These are phyloP conservation scores for Drosophila peninsularis DNA, from an alignment of 2,888 invertebrate genomes.

Conservation along the genomic window DNA sequence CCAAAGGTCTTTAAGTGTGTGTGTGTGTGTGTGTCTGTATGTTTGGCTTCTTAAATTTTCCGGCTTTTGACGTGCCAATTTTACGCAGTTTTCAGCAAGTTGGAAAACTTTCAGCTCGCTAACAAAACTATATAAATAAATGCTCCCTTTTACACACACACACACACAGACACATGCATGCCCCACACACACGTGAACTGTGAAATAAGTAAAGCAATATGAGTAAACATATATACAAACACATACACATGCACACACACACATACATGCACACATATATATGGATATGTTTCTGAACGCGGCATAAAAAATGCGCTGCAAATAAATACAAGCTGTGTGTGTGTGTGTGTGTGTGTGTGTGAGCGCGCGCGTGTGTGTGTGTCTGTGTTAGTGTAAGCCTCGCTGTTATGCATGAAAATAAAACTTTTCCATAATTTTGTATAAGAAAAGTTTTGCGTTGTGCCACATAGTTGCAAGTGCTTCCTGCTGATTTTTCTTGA, in stretches of 20 bases:
- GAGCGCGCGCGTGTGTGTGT: conserved; percentile 21
- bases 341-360: conserved; percentile 6
- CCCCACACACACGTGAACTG: conserved; percentile 28
- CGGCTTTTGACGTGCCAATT: conserved; percentile 75
- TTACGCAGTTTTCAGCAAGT: conserved; percentile 62
- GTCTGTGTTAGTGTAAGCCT: conserved; percentile 34
- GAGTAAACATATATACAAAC: conserved; percentile 44
- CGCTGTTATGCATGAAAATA: conserved; percentile 76
- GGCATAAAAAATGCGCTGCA: conserved; percentile 53
- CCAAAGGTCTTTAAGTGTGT: conserved; percentile 5
- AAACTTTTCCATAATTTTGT: conserved; percentile 78
- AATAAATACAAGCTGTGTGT: conserved; percentile 52
- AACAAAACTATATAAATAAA: conserved; percentile 77
- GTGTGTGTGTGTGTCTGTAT: conserved; percentile 16
- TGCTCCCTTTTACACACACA: conserved; percentile 43
- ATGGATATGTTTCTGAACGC: conserved; percentile 37
- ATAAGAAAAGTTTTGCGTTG: conserved; percentile 78
- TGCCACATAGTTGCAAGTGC: conserved; percentile 76
- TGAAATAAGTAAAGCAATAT: conserved; percentile 70
- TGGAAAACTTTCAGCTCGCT: conserved; percentile 54
- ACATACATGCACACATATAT: neutral
- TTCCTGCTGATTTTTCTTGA: conserved; percentile 70
- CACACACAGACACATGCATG: conserved; percentile 25
- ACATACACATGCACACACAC: neutral
- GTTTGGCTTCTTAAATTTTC: conserved; percentile 61